A percentile compares a stretch with the other conserved stretches of the same genome.
Evolutionary conservation across 2,888 invertebrate species (phyloP).

Genomic region (Papilio demoleus): DNA sequence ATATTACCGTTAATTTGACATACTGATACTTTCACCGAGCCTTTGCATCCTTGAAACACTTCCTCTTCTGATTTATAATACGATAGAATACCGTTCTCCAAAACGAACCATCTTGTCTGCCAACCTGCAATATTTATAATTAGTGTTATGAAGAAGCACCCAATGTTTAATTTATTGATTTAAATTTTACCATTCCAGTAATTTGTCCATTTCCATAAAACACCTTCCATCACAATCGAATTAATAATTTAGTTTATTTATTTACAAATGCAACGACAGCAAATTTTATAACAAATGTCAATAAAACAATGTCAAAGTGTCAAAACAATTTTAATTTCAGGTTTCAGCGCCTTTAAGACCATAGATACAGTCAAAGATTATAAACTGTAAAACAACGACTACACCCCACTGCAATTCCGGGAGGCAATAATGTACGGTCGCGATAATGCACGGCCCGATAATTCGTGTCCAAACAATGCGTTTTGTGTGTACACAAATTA

Average conservation of each 20-base stretch:
- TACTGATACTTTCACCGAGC: conserved; percentile 91
- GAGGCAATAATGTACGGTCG: too few species aligned
- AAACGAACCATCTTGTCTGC: conserved; percentile 93
- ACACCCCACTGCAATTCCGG: too few species aligned
- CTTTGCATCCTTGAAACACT: conserved; percentile 92
- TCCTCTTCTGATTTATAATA: conserved; percentile 93
- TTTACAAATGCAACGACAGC: too few species aligned
- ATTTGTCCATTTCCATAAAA: conserved; percentile 94
- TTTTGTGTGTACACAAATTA: too few species aligned
- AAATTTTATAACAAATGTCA: too few species aligned
- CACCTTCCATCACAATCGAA: conserved; percentile 86
- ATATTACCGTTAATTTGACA: conserved; percentile 90
- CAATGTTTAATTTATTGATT: conserved; percentile 28
- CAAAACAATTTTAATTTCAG: too few species aligned
- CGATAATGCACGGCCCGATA: too few species aligned
- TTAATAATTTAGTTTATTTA: conserved; percentile 40
- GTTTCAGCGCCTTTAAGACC: too few species aligned
- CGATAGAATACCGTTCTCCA: conserved; percentile 90
- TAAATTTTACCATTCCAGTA: conserved; percentile 89
- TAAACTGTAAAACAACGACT: too few species aligned
- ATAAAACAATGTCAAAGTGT: too few species aligned
- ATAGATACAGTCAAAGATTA: too few species aligned
- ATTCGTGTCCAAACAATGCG: too few species aligned
- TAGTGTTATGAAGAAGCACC: conserved; percentile 34
- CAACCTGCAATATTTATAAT: conserved; percentile 84